phyloP scores from a whole-genome alignment of 2,797 vertebrate genomes.

The Lepus oiostolus region DNA sequence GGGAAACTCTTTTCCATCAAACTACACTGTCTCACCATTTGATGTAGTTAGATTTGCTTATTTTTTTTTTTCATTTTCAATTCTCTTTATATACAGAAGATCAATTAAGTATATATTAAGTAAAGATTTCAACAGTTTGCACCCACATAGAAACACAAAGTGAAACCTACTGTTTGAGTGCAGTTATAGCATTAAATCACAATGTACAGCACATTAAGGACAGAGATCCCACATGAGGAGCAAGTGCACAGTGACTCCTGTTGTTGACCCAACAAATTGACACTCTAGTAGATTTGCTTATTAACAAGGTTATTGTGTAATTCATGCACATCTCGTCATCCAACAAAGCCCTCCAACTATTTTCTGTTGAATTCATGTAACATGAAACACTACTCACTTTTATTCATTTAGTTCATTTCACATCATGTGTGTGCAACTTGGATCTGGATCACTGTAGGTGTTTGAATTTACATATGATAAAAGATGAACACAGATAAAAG shows the following conservation, averaged over 20 bases:
- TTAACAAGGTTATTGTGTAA: slow-evolving; percentile 39
- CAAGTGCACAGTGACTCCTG: no score
- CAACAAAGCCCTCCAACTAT: not conserved
- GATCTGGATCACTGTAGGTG: slow-evolving; percentile 11
- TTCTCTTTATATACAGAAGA: no score
- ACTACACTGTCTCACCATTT: slow-evolving; percentile 12
- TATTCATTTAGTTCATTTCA: slow-evolving; percentile 39
- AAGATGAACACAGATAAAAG: slow-evolving; percentile 62
- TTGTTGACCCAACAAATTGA: no score
- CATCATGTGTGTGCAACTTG: not conserved
- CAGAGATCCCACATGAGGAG: no score
- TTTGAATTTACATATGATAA: slow-evolving; percentile 55
- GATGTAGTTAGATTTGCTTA: slow-evolving; percentile 33
- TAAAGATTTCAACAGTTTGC: no score
- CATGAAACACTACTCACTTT: slow-evolving; percentile 50
- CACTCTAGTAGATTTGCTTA: not conserved
- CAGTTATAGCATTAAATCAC: no score
- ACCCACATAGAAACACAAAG: no score
- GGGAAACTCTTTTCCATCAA: slow-evolving; percentile 18
- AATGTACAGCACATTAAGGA: no score
- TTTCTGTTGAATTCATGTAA: slow-evolving; percentile 55
- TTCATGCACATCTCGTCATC: slow-evolving; percentile 14
- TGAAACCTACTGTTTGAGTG: no score
- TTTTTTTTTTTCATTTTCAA: not conserved
- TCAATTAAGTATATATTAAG: no score